Percentiles rank a stretch among this genome's conserved stretches.
These are phyloP conservation scores for Spermophilus dauricus DNA, from an alignment of 2,113 vertebrate species.

Conservation along the genomic window DNA sequence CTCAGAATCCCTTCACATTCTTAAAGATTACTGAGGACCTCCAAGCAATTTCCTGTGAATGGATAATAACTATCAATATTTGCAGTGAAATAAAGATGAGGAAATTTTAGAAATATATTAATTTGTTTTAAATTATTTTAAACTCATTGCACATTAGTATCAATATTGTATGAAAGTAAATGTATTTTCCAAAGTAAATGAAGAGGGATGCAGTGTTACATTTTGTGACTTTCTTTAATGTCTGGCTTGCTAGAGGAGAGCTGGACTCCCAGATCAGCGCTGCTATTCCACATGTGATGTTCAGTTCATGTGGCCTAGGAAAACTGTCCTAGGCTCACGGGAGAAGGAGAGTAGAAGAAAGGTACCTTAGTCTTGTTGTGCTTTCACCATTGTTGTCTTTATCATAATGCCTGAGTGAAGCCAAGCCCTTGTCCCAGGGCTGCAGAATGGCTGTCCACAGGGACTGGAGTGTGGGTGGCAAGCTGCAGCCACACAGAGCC, in stretches of 20 bases:
- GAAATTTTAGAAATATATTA: neutral
- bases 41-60: neutral
- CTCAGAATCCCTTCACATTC: neutral
- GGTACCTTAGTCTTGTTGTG: too few species aligned
- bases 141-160: neutral
- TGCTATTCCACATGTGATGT: neutral
- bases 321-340: neutral
- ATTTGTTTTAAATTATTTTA: neutral
- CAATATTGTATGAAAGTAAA: neutral
- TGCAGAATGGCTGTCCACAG: too few species aligned
- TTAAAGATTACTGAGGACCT: neutral
- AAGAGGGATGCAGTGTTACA: neutral
- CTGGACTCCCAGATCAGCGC: neutral
- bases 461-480: too few species aligned
- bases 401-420: neutral
- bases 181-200: neutral
- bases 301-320: rapidly evolving
- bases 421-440: too few species aligned
- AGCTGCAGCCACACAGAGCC: too few species aligned
- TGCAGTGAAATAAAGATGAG: neutral
- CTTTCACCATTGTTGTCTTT: neutral
- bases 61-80: neutral
- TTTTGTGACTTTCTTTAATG: neutral
- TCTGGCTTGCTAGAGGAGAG: neutral
- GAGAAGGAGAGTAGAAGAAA: neutral